Percentiles rank a stretch among this genome's conserved stretches.
Evolutionary conservation across 2,888 invertebrate species (phyloP).

Genomic region (Pristionchus maxplancki): DNA sequence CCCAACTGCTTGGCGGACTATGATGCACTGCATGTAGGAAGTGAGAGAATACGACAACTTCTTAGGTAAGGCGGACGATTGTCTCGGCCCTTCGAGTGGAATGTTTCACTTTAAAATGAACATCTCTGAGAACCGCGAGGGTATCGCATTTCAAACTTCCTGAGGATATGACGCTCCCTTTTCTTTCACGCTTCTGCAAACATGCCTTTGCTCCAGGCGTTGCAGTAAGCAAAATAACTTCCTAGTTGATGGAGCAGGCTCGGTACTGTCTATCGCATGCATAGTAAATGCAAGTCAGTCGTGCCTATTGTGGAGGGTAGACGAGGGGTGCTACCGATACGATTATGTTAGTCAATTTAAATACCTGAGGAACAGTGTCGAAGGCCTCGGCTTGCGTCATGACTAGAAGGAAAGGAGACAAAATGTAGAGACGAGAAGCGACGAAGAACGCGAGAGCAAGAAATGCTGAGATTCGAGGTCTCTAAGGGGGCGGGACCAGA

Average conservation of each 20-base stretch:
- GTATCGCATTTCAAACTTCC: neutral
- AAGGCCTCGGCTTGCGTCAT: conserved; percentile 1
- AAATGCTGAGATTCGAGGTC: conserved; percentile 19
- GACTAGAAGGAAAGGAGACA: neutral
- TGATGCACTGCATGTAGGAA: too few species aligned
- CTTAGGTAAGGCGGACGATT: too few species aligned
- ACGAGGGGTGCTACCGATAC: too few species aligned
- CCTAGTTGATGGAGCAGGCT: neutral
- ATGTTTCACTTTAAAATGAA: too few species aligned
- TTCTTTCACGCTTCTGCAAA: neutral
- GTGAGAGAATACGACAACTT: too few species aligned
- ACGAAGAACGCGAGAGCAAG: neutral
- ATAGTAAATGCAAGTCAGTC: too few species aligned
- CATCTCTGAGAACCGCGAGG: too few species aligned
- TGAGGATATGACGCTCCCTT: neutral
- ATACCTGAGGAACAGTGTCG: conserved; percentile 13
- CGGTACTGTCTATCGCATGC: too few species aligned
- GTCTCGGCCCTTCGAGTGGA: too few species aligned
- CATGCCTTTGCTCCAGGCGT: neutral
- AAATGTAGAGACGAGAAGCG: neutral
- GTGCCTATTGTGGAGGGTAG: neutral
- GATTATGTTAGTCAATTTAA: too few species aligned
- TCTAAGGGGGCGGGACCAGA: neutral
- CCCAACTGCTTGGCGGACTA: too few species aligned
- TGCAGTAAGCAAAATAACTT: neutral